These are phyloP conservation scores for Cataglyphis rosenhaueri DNA, from an alignment of 2,888 invertebrate species.

Conservation along the genomic window DNA sequence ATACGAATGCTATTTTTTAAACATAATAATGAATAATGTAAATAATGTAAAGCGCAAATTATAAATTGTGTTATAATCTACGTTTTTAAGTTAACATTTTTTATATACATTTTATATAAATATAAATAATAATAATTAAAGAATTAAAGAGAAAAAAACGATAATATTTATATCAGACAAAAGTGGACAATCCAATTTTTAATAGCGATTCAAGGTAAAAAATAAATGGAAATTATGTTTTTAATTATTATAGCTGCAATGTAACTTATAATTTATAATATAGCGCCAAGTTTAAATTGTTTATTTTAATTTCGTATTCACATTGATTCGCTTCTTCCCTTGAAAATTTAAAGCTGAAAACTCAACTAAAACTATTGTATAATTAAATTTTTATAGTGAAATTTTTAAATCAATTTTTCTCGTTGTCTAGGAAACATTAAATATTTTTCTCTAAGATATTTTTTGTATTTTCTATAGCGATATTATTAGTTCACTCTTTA, in stretches of 20 bases:
- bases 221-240: background rate
- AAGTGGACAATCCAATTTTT: background rate
- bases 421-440: background rate
- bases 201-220: background rate
- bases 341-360: background rate
- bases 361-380: background rate
- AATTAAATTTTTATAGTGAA: background rate
- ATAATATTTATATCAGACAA: background rate
- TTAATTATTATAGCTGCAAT: background rate
- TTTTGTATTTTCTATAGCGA: background rate
- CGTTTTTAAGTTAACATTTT: background rate
- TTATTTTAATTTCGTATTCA: background rate
- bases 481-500: background rate
- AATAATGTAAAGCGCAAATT: background rate
- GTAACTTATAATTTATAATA: background rate
- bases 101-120: background rate
- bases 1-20: background rate
- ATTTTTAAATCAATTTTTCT: constrained; percentile 6
- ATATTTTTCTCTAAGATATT: background rate
- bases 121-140: background rate
- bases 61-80: background rate
- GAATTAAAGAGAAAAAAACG: background rate
- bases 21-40: background rate
- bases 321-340: background rate
- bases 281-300: background rate